Evolutionary conservation across 2,113 vertebrate species (phyloP).

Genomic region (Toxotes chatareus): DNA sequence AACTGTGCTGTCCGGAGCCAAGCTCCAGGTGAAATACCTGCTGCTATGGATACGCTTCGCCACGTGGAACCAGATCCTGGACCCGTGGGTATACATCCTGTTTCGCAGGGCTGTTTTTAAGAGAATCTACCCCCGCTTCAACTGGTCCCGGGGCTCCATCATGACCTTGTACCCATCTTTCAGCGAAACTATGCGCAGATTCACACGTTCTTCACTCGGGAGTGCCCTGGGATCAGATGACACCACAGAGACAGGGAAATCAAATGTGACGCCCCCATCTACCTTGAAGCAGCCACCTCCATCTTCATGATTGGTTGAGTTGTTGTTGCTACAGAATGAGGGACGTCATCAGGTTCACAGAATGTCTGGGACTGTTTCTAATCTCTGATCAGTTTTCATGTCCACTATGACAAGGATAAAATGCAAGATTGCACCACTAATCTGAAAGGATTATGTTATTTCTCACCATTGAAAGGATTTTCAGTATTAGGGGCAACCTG

Average conservation of each 20-base stretch:
- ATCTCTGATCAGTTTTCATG: neutral
- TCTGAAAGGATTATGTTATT: neutral
- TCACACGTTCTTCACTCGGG: conserved; percentile 70
- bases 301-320: conserved; percentile 15
- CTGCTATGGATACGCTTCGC: conserved; percentile 92
- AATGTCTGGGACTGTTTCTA: conserved; percentile 2
- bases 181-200: conserved; percentile 80
- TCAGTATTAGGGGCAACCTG: conserved; percentile 1
- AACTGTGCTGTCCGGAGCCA: conserved; percentile 79
- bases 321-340: neutral
- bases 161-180: conserved; percentile 79
- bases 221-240: conserved; percentile 2
- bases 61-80: conserved; percentile 97
- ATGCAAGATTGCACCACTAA: neutral
- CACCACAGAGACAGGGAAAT: neutral
- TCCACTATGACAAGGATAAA: neutral
- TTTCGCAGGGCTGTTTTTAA: conserved; percentile 90
- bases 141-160: conserved; percentile 83
- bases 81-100: conserved; percentile 98
- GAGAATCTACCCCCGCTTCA: conserved; percentile 85
- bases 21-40: conserved; percentile 63
- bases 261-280: neutral
- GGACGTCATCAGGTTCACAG: neutral
- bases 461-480: neutral
- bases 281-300: conserved; percentile 2